phyloP scores from a whole-genome alignment of 1,140 invertebrate genomes.

The Dendrolimus punctatus region DNA sequence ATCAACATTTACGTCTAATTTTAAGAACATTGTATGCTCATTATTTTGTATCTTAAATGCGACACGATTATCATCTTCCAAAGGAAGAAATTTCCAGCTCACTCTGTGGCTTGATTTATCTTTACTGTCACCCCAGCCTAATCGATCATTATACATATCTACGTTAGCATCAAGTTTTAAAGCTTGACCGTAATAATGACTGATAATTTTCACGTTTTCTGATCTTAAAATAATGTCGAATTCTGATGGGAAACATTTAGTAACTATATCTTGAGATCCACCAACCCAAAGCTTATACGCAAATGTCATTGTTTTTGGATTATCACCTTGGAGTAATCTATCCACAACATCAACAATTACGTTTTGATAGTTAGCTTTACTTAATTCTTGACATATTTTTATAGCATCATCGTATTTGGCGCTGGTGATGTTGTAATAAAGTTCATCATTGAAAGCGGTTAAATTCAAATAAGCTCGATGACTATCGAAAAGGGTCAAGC shows the following conservation, averaged over 20 bases:
- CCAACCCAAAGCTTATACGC: slow-evolving; percentile 22
- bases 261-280: slow-evolving; percentile 12
- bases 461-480: slow-evolving; percentile 18
- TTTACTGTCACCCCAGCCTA: slow-evolving; percentile 12
- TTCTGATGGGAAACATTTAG: slow-evolving; percentile 13
- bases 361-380: not conserved
- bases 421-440: slow-evolving; percentile 9
- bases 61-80: slow-evolving; percentile 10
- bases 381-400: too few species aligned
- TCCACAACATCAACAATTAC: slow-evolving; percentile 11
- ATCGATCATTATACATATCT: slow-evolving; percentile 11
- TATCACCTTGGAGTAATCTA: slow-evolving; percentile 8
- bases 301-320: slow-evolving; percentile 12
- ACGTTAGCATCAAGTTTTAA: slow-evolving; percentile 13
- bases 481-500: slow-evolving; percentile 16
- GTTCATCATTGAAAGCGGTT: slow-evolving; percentile 8
- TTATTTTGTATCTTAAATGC: slow-evolving; percentile 18
- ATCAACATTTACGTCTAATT: slow-evolving; percentile 12
- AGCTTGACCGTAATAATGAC: slow-evolving; percentile 11
- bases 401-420: too few species aligned
- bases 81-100: slow-evolving; percentile 17
- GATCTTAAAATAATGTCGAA: slow-evolving; percentile 18
- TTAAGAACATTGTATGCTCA: slow-evolving; percentile 13
- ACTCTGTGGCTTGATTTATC: slow-evolving; percentile 16
- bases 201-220: slow-evolving; percentile 17